These are phyloP conservation scores for Rhagoletis zephyria DNA, from an alignment of 1,140 invertebrate species.

Conservation along the genomic window DNA sequence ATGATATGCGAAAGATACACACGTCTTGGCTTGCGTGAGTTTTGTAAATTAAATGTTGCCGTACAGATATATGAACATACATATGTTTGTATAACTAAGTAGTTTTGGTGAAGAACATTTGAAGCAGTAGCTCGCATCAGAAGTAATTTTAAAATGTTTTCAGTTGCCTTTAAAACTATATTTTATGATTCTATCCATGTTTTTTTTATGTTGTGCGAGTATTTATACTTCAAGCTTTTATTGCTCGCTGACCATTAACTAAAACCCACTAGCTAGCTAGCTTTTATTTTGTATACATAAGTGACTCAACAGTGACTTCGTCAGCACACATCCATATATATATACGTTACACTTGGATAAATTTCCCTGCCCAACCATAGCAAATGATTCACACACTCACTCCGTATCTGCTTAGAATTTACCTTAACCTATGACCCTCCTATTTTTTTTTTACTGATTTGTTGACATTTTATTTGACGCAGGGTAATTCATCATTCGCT, in stretches of 20 bases:
- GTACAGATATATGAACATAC: neutral
- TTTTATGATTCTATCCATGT: neutral
- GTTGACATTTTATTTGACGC: constrained; percentile 34
- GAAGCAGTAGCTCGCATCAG: too few species aligned
- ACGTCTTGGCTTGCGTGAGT: neutral
- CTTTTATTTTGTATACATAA: neutral
- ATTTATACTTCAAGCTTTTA: neutral
- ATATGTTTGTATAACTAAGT: neutral
- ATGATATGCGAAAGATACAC: neutral
- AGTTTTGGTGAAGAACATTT: neutral
- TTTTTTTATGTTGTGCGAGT: neutral
- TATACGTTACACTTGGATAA: neutral
- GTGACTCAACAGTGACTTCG: neutral
- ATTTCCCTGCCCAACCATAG: neutral
- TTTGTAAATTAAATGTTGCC: constrained; percentile 29
- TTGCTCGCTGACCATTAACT: neutral
- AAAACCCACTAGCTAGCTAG: neutral
- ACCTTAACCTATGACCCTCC: neutral
- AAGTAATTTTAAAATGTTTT: neutral
- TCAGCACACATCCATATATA: neutral
- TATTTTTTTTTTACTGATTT: neutral
- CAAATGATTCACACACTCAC: neutral
- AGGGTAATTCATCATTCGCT: constrained; percentile 3
- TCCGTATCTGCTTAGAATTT: neutral
- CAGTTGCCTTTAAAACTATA: neutral